Evolutionary conservation across 2,888 invertebrate genomes (phyloP).

Genomic region (Metopia argyrocephala): DNA sequence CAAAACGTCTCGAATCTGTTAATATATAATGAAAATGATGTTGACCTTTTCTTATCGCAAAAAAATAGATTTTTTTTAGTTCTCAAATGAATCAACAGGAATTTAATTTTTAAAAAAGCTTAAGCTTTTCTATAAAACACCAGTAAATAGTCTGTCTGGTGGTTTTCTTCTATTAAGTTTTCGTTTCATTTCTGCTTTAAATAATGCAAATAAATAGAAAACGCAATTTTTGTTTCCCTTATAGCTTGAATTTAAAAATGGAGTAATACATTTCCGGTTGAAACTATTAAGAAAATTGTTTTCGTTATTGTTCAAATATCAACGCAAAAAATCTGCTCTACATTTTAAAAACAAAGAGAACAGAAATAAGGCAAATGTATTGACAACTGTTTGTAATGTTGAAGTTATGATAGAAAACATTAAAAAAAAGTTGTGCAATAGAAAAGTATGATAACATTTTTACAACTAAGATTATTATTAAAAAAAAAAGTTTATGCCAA

Average conservation of each 20-base stretch:
- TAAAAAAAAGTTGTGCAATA: too few species aligned
- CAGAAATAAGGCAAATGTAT: neutral
- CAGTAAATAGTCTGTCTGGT: neutral
- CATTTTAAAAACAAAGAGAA: neutral
- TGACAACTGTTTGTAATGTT: neutral
- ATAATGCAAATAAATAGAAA: neutral
- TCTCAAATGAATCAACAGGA: neutral
- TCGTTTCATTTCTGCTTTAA: neutral
- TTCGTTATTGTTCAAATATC: neutral
- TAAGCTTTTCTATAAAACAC: neutral
- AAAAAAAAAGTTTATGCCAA: too few species aligned
- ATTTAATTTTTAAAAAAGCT: neutral
- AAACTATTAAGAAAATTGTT: neutral
- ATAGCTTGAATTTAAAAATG: neutral
- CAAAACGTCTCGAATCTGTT: neutral
- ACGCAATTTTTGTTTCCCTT: neutral
- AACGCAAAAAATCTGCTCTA: neutral
- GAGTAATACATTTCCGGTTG: constrained; percentile 17
- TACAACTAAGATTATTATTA: too few species aligned
- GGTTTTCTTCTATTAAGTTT: neutral
- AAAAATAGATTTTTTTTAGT: neutral
- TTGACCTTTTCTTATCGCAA: neutral
- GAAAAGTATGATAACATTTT: too few species aligned
- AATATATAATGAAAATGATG: neutral
- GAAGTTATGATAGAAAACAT: too few species aligned